These are phyloP conservation scores for Mormyrus hasselquistii DNA, from an alignment of 2,797 vertebrate genomes.

Conservation along the genomic window DNA sequence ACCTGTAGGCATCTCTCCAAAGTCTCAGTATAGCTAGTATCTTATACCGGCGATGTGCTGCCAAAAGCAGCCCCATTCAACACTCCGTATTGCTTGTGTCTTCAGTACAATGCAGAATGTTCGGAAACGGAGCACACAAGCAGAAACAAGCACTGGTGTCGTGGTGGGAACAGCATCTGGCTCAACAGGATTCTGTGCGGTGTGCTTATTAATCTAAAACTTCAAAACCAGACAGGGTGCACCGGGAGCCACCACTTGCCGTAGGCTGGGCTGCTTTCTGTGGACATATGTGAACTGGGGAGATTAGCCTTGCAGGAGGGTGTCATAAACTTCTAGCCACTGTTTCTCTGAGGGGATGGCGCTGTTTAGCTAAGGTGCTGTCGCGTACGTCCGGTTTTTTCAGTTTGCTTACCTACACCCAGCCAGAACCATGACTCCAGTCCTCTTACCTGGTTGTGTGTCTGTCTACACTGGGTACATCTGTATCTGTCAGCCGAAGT, in stretches of 20 bases:
- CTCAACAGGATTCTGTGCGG: neutral
- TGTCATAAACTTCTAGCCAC: neutral
- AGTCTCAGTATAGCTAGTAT: neutral
- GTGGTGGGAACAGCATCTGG: neutral
- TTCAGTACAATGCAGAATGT: neutral
- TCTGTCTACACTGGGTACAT: neutral
- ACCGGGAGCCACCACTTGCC: neutral
- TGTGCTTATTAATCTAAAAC: neutral
- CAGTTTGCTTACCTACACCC: neutral
- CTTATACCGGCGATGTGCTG: neutral
- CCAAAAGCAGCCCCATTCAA: neutral
- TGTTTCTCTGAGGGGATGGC: neutral
- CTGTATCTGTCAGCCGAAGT: neutral
- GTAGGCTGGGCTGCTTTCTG: neutral
- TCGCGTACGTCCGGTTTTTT: neutral
- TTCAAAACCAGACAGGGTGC: neutral
- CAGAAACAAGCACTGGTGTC: neutral
- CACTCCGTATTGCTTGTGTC: neutral
- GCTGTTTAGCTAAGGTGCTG: neutral
- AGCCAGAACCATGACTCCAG: slow-evolving; percentile 20
- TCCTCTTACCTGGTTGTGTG: neutral
- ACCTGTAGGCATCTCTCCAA: neutral
- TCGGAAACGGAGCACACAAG: neutral
- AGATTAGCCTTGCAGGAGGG: neutral
- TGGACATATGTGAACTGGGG: neutral